Base-by-base conservation (phyloP, 2,888 invertebrate genomes). In the Pyrrhia umbra region DNA sequence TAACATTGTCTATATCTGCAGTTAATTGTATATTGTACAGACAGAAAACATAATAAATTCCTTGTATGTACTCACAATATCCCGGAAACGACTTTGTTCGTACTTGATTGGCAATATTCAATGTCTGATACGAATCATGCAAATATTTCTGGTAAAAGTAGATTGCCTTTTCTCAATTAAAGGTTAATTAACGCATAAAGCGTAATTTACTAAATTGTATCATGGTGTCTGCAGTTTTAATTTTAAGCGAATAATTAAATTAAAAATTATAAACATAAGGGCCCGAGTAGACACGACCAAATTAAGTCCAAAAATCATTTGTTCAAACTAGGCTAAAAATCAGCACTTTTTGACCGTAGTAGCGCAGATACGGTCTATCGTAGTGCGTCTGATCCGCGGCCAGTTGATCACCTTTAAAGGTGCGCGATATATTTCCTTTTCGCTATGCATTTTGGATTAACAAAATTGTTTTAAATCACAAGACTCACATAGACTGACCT, bases 141-240 rank as follows among this genome's bases (percentile, higher is more conserved):
- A 63, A 62, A 75, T 75, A 69, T 72, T 70, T 69, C 13, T 16
- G 25, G 70, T 75, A 72, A 75, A 75, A 71, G 71, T 69, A 21
- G 57, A 69, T 72, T 55, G 30, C 63, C 45, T 68, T 74, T 61
- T 43, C 49, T 1, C 30, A 4, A 56, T 40, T 40, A 63, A 75
- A 75, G 75, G 75, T 72, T 63, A 75, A 75, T 61, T 40, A 59
- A 37, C 25, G 13, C 25, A 27, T 51, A 18, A 21, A 49, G 15
- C 2, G 18, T 47, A 16, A 37, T 54, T 73, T 39, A 52, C 20
- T 13, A 2, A 39, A 71, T 45, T 50, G 8, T 43, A 45, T 20
- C 43, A 10, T n/a, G 23, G 1, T 6, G 15, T 13, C 15, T 8
- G 37, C 23, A 25, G n/a, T 13, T 27, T 27, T 27, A 27, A 27